Base-by-base conservation (phyloP, 2,888 invertebrate genomes). In the Hemithea aestivaria region DNA sequence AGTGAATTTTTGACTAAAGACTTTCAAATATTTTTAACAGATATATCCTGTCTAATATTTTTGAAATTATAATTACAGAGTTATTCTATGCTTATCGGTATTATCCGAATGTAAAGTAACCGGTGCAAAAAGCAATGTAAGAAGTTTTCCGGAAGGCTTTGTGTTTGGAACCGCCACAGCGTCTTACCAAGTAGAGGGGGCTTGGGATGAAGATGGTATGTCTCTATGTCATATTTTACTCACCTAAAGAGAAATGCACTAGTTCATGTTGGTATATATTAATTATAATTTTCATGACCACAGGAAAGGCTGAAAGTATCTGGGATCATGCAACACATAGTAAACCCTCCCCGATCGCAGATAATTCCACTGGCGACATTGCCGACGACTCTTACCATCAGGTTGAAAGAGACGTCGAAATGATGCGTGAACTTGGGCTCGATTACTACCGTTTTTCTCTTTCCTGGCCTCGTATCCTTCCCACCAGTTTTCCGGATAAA, bases 381-480 rank as follows among this genome's bases (percentile, higher is more conserved):
- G 85, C 91, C 0, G 79, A 87, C 20, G 89, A 92, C 52, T 88
- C 88, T 6, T 90, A 91, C 57, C 80, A 91, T 59, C 80, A 84
- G 41, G 90, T 88, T 56, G 76, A 88, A 53, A 87, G 91, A 40
- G 89, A 89, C 44, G 76, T 89, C 0, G 67, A 76, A 38, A 71
- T 88, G 58, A 51, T 88, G 41, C 66, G 73, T 23, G 70, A 85
- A 44, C 53, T 89, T 3, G 84, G 84, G 1, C 56, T 85, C 0
- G 73, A 89, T 40, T 81, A 74, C 48, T 89, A 90, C 58, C 73
- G 90, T 20, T 89, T 90, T 53, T 90, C 90, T 0, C 60, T 90
- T 8, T 85, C 91, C 0, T 93, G 92, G 92, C 51, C 90, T 0
- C 73, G 92, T 16, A 76, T 93, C 10, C 61, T 92, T 29, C 90